Evolutionary conservation across 2,113 vertebrate species (phyloP).

Genomic region (Otis tarda): DNA sequence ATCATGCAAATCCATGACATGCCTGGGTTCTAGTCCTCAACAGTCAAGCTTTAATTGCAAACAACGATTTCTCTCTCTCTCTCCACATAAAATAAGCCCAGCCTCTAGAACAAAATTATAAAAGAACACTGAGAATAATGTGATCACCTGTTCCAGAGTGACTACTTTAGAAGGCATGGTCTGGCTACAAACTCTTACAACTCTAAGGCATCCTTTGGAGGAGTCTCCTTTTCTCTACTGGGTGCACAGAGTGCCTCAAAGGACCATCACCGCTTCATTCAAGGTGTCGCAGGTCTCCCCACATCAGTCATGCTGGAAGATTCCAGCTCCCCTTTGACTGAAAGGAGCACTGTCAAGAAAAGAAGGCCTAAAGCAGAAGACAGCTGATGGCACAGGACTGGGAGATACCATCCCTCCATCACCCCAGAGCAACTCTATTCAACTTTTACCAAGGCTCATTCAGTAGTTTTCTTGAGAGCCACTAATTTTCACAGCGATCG

Average conservation of each 20-base stretch:
- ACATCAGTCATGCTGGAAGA: background rate
- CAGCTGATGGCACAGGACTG: background rate
- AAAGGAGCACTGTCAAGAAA: background rate
- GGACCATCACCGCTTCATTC: background rate
- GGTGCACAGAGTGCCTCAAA: background rate
- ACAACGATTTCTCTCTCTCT: background rate
- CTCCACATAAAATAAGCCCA: background rate
- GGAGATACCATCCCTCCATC: background rate
- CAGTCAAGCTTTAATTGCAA: background rate
- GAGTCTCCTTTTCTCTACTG: background rate
- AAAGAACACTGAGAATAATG: background rate
- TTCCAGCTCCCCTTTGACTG: background rate
- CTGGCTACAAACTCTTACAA: background rate
- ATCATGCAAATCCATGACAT: background rate
- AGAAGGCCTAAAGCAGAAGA: background rate
- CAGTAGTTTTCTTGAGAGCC: background rate
- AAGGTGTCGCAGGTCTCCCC: background rate
- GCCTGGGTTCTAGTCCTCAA: background rate
- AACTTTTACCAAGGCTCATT: background rate
- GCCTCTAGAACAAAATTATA: background rate
- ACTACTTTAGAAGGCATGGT: background rate
- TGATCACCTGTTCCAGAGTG: background rate
- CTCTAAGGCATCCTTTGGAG: background rate
- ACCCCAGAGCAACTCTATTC: background rate
- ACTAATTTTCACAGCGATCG: background rate